Base-by-base conservation (phyloP, 2,113 vertebrate species). In the Myiagra hebetior region DNA sequence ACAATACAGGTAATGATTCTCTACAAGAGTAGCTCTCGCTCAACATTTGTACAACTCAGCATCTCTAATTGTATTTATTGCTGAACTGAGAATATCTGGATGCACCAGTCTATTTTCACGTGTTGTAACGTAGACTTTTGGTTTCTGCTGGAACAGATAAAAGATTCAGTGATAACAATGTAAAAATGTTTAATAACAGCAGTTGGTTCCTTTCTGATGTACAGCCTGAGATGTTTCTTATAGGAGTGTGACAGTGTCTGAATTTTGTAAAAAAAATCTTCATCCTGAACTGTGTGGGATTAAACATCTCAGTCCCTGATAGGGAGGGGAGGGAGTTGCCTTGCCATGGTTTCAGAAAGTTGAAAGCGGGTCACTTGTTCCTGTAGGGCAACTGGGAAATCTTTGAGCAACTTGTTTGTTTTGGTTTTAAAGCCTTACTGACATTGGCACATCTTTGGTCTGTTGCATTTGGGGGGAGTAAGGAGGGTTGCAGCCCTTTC, bases 331-430 rank as follows among this genome's bases (percentile, higher is more conserved):
- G 23, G 65, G 69, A 87, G 49, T 79, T 89, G 41, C 56, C 52
- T 72, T 79, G 49, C 37, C 10, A 0, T 27, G 42, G 8, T 68
- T 89, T 87, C 81, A 92, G 41, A 64, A 87, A 91, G 79, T 65
- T 89, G 77, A 95, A 91, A 94, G 52, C 52, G 49, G 64, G 73
- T 6, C 52, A 59, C 17, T 68, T 91, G 37, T 87, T 95, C 80
- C 91, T 60, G 64, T 85, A 91, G 77, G 73, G 62, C 80, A 72
- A 26, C 75, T 91, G 44, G 65, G 91, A 94, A 97, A 67, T 93
- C 91, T 88, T 80, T 15, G 2, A 87, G 70, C 75, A 75, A 68
- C 53, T 90, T 86, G 85, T 94, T 94, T 94, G 70, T 64, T 92
- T 92, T 91, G 55, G 31, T 92, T 93, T 65, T 65, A 75, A 80